phyloP scores from a whole-genome alignment of 2,797 vertebrate genomes.

The Hirundo rustica region DNA sequence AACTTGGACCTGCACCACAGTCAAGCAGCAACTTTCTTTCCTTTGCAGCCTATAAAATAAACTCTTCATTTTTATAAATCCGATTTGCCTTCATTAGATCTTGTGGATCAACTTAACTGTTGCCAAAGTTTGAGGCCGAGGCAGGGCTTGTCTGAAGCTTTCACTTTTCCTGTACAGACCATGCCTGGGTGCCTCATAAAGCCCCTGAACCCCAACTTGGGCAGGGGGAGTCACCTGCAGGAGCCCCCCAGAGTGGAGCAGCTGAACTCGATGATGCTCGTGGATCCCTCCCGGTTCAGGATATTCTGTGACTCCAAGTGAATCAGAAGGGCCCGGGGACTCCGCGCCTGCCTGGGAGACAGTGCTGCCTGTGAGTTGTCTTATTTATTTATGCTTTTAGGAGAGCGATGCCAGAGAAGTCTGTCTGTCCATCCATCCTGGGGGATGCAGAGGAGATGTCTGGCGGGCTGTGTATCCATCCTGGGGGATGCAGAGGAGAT shows the following conservation, averaged over 20 bases:
- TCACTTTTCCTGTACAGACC: background rate
- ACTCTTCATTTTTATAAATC: background rate
- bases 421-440: too few relatives aligned
- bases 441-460: background rate
- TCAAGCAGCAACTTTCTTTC: background rate
- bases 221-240: rapidly evolving
- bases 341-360: too few relatives aligned
- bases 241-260: background rate
- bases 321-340: background rate
- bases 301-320: background rate
- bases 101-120: background rate
- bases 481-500: too few relatives aligned
- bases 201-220: background rate
- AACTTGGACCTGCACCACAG: background rate
- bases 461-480: too few relatives aligned
- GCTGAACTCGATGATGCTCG: background rate
- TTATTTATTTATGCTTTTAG: too few relatives aligned
- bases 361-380: background rate
- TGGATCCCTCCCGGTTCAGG: background rate
- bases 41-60: background rate
- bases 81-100: background rate
- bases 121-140: background rate
- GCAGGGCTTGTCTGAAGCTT: background rate
- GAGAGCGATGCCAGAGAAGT: background rate
- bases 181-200: background rate